Evolutionary conservation across 2,113 vertebrate species (phyloP), one percentile per base, ranked within the genome.

Genomic region (Crotalus helleri): DNA sequence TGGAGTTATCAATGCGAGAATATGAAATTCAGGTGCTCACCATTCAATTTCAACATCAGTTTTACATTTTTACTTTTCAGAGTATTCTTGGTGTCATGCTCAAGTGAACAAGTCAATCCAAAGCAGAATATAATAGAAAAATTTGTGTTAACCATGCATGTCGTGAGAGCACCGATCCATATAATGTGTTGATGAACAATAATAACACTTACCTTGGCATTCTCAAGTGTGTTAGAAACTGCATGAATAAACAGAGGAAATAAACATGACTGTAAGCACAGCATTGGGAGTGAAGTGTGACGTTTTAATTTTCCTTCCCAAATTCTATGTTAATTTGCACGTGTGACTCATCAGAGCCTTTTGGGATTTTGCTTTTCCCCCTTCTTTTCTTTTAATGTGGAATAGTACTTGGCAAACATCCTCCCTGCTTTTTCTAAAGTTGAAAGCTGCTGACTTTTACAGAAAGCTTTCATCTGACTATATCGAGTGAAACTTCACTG

Each of bases 161-260:
- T 95, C 89, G 92, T 95, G 91, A 94, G 94, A 93, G 53, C 93
- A 95, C 61, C 95, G 94, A 96, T 96, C 94, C 92, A 95, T 95
- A 92, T 93, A 96, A 94, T 59, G 55, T 91, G 95, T 94, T 97
- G 95, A 96, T 96, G 96, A 96, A 94, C 95, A 96, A 97, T 93
- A 96, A 95, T 94, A 96, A 93, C 94, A 95, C 95, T 95, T 97
- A 96, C 94, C 92, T 96, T 96, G 95, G 96, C 96, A 96, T 95
- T 93, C 94, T 92, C 0, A 0, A 92, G 69, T 92, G 69, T 94
- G 93, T 95, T 96, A 94, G 95, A 93, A 59, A 93, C 54, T 94
- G 92, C 59, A 95, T 94, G 92, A 96, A 96, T 96, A 96, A 96
- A 95, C 74, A 95, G 26, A 4, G 33, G 92, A 94, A 96, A 96